Evolutionary conservation across 2,888 invertebrate genomes (phyloP).

Genomic region (Drosophila colorata): DNA sequence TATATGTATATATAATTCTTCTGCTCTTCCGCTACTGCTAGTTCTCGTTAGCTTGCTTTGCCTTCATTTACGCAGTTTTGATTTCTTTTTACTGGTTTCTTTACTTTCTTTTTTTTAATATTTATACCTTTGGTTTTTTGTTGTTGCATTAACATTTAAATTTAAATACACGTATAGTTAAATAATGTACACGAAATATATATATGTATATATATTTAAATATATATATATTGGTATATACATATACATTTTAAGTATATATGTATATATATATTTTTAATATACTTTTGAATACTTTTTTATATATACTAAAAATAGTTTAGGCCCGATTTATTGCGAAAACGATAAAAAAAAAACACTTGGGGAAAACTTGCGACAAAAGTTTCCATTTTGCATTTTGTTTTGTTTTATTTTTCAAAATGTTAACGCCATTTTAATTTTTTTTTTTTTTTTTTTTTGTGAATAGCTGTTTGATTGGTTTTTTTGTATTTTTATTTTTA

Average conservation of each 20-base stretch:
- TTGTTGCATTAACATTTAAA: constrained; percentile 69
- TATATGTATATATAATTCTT: constrained; percentile 64
- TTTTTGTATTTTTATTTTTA: constrained; percentile 33
- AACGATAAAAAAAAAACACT: constrained; percentile 31
- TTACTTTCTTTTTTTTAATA: constrained; percentile 10
- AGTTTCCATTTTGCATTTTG: constrained; percentile 23
- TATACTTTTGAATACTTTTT: constrained; percentile 48
- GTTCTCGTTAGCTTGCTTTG: constrained; percentile 27
- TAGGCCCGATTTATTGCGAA: constrained; percentile 65
- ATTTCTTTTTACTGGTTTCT: constrained; percentile 37
- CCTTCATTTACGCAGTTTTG: constrained; percentile 48
- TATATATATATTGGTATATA: constrained; percentile 48
- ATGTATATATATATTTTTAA: constrained; percentile 37
- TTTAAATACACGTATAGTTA: constrained; percentile 79
- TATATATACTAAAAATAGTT: constrained; percentile 70
- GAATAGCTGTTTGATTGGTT: constrained; percentile 39
- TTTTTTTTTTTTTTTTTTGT: constrained; percentile 4
- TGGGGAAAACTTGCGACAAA: constrained; percentile 33
- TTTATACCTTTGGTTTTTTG: constrained; percentile 42
- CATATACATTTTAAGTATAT: constrained; percentile 40
- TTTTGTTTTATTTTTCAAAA: constrained; percentile 52
- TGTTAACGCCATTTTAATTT: constrained; percentile 49
- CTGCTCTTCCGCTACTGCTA: constrained; percentile 29
- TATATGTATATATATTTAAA: constrained; percentile 39
- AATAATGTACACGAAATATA: constrained; percentile 78